A percentile compares a stretch with the other conserved stretches of the same genome.
Conservation (phyloP, 2,888 invertebrate genomes). For the Phalera bucephala region DNA sequence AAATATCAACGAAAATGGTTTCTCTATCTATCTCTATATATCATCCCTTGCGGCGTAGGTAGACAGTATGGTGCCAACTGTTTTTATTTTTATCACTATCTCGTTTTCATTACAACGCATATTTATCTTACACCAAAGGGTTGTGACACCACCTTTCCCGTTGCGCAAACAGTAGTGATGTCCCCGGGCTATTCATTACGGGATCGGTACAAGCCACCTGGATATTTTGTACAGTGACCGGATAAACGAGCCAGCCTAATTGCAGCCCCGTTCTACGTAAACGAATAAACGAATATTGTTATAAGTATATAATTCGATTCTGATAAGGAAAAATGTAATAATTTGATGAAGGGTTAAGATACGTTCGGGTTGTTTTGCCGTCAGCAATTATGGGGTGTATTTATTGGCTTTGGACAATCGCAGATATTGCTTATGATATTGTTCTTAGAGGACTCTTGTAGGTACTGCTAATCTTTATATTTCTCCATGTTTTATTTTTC, state of each 20-base stretch:
- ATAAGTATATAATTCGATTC: background rate
- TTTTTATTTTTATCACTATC: too few species aligned
- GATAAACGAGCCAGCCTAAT: slow-evolving; percentile 28
- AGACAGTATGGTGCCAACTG: too few species aligned
- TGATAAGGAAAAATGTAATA: background rate
- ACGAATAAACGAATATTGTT: slow-evolving; percentile 33
- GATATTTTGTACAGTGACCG: slow-evolving; percentile 1
- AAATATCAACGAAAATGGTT: too few species aligned
- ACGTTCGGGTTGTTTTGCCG: too few species aligned
- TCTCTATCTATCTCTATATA: too few species aligned
- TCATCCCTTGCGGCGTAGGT: too few species aligned
- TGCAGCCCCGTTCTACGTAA: slow-evolving; percentile 44
- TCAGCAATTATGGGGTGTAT: too few species aligned
- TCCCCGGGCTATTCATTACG: slow-evolving; percentile 65
- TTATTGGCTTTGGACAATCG: too few species aligned
- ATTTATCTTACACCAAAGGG: slow-evolving; percentile 49
- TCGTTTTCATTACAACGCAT: slow-evolving; percentile 3
- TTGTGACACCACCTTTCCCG: slow-evolving; percentile 53
- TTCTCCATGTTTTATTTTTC: too few species aligned
- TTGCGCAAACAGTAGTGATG: slow-evolving; percentile 48
- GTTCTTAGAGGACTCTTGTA: too few species aligned
- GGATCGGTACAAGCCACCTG: slow-evolving; percentile 8
- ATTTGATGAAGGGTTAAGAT: background rate
- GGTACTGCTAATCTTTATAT: too few species aligned
- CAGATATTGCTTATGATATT: too few species aligned